Evolutionary conservation across 2,797 vertebrate genomes (phyloP), one percentile per base, ranked within the genome.

Genomic region (Brachyalestes nurse): DNA sequence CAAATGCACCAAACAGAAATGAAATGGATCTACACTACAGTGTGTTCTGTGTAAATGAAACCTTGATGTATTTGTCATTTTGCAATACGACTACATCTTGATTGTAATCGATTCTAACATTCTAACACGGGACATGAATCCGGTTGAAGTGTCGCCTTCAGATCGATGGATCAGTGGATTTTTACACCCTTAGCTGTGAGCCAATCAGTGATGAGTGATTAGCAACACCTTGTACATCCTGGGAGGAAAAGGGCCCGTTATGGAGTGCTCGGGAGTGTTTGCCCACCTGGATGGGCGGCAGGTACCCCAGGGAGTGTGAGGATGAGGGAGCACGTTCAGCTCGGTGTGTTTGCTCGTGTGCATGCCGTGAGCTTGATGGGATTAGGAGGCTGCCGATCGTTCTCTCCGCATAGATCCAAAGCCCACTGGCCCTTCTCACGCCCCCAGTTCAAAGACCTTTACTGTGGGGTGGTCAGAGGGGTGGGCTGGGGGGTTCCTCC

Each of bases 371-470:
- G 78, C 25, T 79, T 90, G 90, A 91, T 83, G 64, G 90, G 89
- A 91, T 92, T 90, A 92, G 0, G 71, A 82, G 73, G 85, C 86
- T 75, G 85, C 13, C 1, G 84, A 51, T 90, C 83, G 83, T 91
- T 90, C 88, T 85, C 91, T 88, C 90, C 77, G 88, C 88, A 89
- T 91, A 87, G 83, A 45, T 19, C 55, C 45, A 72, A 65, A 78
- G 61, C 61, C 81, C 84, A 60, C 66, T 82, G 80, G 82, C 78
- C 72, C 62, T 88, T 62, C 82, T 85, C 89, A 91, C 89, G 86
- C 90, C 19, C 47, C 23, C 89, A 89, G 91, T 93, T 93, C 92
- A 92, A 91, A 92, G 92, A 86, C 86, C 85, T 83, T 79, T 47
- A 23, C 6, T n/a, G 23, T 25, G 17, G 55, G 61, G 74, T 65